Conservation (phyloP, 2,113 vertebrate genomes). For the Ageneiosus marmoratus region DNA sequence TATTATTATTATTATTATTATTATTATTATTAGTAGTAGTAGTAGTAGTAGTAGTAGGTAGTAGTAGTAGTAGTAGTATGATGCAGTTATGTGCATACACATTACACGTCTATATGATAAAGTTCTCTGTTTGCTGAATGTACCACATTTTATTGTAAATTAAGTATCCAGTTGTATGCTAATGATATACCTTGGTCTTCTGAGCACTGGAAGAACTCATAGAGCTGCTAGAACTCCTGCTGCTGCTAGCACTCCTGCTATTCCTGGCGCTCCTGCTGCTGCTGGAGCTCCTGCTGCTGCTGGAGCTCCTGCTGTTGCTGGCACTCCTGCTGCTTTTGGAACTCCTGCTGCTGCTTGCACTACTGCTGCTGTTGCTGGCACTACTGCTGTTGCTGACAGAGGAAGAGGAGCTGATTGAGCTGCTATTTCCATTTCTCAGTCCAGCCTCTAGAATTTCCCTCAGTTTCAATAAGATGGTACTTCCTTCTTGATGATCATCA, state of each 20-base stretch:
- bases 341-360: slow-evolving; percentile 31
- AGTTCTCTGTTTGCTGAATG: no score
- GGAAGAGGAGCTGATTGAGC: slow-evolving; percentile 39
- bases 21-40: no score
- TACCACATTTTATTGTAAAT: no score
- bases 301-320: neutral
- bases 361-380: slow-evolving; percentile 48
- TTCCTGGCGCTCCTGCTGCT: neutral
- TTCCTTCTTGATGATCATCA: slow-evolving; percentile 53
- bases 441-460: slow-evolving; percentile 69
- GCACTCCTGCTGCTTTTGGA: neutral
- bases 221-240: slow-evolving; percentile 15
- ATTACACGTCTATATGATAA: neutral
- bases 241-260: no score
- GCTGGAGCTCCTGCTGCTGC: neutral
- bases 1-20: no score
- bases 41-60: no score
- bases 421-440: slow-evolving; percentile 48
- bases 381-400: slow-evolving; percentile 48
- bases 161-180: neutral
- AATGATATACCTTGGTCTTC: slow-evolving; percentile 46
- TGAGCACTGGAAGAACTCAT: slow-evolving; percentile 54
- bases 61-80: no score
- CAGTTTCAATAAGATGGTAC: slow-evolving; percentile 68
- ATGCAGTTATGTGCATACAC: no score